These are phyloP conservation scores for Isotomurus palustris DNA, from an alignment of 2,888 invertebrate species.

Conservation along the genomic window DNA sequence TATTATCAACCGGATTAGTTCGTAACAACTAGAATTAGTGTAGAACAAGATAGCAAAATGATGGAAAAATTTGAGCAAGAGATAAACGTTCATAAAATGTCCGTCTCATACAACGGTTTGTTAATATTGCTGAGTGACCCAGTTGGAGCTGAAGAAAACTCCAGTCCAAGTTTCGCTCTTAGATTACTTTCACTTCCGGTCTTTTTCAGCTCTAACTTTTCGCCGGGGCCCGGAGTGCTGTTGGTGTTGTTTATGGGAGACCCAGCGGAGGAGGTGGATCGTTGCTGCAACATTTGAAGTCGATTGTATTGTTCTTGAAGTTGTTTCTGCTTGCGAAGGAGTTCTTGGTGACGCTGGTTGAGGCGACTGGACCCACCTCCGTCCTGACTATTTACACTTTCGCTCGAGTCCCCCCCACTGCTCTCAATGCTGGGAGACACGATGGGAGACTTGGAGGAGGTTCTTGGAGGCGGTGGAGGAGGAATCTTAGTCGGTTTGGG, in stretches of 20 bases:
- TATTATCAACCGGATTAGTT: constrained; percentile 6
- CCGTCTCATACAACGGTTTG: constrained; percentile 68
- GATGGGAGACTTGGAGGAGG: constrained; percentile 79
- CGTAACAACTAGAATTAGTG: constrained; percentile 2
- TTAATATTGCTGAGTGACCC: constrained; percentile 43
- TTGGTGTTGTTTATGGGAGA: constrained; percentile 44
- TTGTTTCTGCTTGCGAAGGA: constrained; percentile 78
- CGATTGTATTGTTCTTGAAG: constrained; percentile 88
- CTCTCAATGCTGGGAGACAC: constrained; percentile 65
- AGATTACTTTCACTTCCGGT: constrained; percentile 84
- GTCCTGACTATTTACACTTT: constrained; percentile 46
- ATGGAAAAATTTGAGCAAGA: constrained; percentile 44
- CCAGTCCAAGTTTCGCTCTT: constrained; percentile 72
- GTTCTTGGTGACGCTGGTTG: constrained; percentile 82
- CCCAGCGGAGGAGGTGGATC: constrained; percentile 46
- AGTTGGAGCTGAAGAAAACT: constrained; percentile 40
- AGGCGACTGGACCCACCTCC: constrained; percentile 51
- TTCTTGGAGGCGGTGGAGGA: constrained; percentile 88
- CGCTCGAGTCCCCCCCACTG: constrained; percentile 41
- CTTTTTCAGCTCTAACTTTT: constrained; percentile 61
- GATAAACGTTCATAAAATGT: constrained; percentile 65
- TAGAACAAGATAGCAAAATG: constrained; percentile 34
- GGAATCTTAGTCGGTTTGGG: constrained; percentile 74
- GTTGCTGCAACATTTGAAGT: constrained; percentile 73
- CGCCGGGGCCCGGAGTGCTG: too few relatives aligned